These are phyloP conservation scores for Sphaerophoria rueppellii DNA, from an alignment of 2,888 invertebrate genomes.

Conservation along the genomic window DNA sequence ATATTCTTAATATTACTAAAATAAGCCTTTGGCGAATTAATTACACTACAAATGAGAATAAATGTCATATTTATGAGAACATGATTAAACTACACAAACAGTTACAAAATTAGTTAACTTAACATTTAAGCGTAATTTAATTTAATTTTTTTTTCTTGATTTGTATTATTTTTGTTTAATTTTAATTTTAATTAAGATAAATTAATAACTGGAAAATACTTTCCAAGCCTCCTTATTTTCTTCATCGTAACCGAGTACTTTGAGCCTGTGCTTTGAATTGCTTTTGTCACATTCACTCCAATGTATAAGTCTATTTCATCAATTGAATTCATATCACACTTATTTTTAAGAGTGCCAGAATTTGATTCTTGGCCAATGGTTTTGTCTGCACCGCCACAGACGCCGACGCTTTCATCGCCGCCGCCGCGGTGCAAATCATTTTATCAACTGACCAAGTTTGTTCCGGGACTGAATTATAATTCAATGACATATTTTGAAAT, in stretches of 20 bases:
- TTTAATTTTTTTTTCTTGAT: background rate
- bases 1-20: slow-evolving; percentile 67
- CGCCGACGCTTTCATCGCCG: too few relatives aligned
- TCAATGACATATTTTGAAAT: slow-evolving; percentile 70
- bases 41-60: slow-evolving; percentile 70
- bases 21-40: slow-evolving; percentile 70
- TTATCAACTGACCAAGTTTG: slow-evolving; percentile 56
- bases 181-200: slow-evolving; percentile 77
- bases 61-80: slow-evolving; percentile 58
- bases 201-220: slow-evolving; percentile 86
- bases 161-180: too few relatives aligned
- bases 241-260: slow-evolving; percentile 82
- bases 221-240: slow-evolving; percentile 86
- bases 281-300: slow-evolving; percentile 81
- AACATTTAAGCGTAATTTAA: slow-evolving; percentile 6
- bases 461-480: slow-evolving; percentile 77
- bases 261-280: slow-evolving; percentile 80
- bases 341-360: slow-evolving; percentile 77
- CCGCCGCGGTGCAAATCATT: slow-evolving; percentile 64
- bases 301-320: slow-evolving; percentile 81
- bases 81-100: slow-evolving; percentile 63
- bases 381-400: slow-evolving; percentile 55
- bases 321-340: slow-evolving; percentile 81
- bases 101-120: slow-evolving; percentile 69
- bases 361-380: slow-evolving; percentile 51